Base-by-base conservation (phyloP, 2,113 vertebrate species). In the Bubo blakistoni region DNA sequence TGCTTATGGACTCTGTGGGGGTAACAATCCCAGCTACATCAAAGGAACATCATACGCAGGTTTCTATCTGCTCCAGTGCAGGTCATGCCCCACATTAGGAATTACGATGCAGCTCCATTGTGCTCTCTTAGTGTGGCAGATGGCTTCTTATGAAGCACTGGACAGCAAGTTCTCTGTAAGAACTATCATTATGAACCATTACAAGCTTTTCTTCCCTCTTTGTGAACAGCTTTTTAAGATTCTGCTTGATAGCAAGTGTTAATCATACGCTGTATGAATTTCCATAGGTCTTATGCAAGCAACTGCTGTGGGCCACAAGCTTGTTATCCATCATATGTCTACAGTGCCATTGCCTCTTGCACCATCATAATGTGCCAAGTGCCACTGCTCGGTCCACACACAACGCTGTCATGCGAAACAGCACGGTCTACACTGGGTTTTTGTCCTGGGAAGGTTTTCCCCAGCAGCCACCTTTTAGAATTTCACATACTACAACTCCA, bases 161-260 rank as follows among this genome's bases (percentile, higher is more conserved):
- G 62, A 72, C 30, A 85, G 88, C 57, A 72, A 59, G 88, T 27
- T 85, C 73, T n/a, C 78, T 16, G 16, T 25, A 67, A 87, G 65
- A 91, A 65, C 70, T 76, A 38, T 87, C 65, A 42, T 78, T 87
- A 74, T 7, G 40, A 88, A 51, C 70, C 44, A 76, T 59, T 72
- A 69, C 6, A 71, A 85, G 85, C 85, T 90, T 76, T 51, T 47
- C 62, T 80, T 71, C 49, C n/a, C 36, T 81, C 57, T 65, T 63
- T 80, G 52, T 47, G 74, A 94, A 44, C 90, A 88, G 94, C 70
- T 94, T 91, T 93, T 90, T 30, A 61, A 95, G 70, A 90, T 76
- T 91, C 84, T 82, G 57, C 49, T 82, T 76, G 65, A 42, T 76
- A 90, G 62, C 52, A 88, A 94, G 61, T 34, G 81, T 79, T 93